phyloP scores from a whole-genome alignment of 2,888 invertebrate genomes.

The Sarcophaga variegata region DNA sequence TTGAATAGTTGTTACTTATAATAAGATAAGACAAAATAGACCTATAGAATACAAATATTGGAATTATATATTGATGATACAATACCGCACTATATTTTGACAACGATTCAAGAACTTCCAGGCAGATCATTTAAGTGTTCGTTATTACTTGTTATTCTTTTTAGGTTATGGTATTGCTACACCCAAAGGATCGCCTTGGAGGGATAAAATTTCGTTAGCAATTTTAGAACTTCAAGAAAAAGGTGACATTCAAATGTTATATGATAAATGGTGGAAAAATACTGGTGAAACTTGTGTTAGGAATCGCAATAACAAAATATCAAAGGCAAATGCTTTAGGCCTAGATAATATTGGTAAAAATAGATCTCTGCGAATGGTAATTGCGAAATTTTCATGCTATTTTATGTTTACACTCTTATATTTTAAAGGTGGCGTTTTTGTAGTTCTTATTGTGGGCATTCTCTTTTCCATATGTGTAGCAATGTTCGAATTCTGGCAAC shows the following conservation, averaged over 20 bases:
- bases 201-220: conserved; percentile 92
- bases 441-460: conserved; percentile 95
- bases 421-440: conserved; percentile 92
- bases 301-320: conserved; percentile 87
- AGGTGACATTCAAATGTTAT: conserved; percentile 90
- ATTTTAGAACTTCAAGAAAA: conserved; percentile 92
- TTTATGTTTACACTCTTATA: neutral
- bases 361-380: neutral
- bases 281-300: conserved; percentile 87
- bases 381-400: too few species aligned
- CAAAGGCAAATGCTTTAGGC: conserved; percentile 88
- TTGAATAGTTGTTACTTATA: too few species aligned
- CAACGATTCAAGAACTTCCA: neutral
- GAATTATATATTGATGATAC: too few species aligned
- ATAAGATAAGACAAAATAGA: too few species aligned
- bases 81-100: neutral
- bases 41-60: too few species aligned
- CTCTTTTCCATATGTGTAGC: conserved; percentile 94
- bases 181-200: conserved; percentile 90
- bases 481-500: conserved; percentile 90
- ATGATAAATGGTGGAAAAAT: conserved; percentile 95
- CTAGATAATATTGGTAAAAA: conserved; percentile 88
- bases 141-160: neutral
- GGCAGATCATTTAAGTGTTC: too few species aligned
- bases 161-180: conserved; percentile 84